A percentile compares a stretch with the other conserved stretches of the same genome.
Conservation (phyloP, 2,888 invertebrate species). For the Synanthedon formicaeformis region DNA sequence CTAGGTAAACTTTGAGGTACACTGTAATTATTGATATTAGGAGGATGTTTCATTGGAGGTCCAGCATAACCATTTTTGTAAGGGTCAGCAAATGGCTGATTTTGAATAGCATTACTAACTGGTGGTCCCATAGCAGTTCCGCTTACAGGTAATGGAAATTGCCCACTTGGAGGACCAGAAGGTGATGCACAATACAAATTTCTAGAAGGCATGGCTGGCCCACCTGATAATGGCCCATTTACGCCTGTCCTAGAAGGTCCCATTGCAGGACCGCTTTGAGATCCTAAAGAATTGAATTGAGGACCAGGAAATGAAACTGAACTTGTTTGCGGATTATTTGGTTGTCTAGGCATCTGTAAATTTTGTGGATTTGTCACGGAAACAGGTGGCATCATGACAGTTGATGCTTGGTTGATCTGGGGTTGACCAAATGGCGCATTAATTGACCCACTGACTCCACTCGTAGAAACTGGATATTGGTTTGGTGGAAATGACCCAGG, state of each 20-base stretch:
- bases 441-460: constrained; percentile 19
- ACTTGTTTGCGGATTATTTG: constrained; percentile 24
- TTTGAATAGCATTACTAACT: constrained; percentile 5
- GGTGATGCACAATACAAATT: constrained; percentile 1
- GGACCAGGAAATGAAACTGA: constrained; percentile 6
- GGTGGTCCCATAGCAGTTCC: constrained; percentile 5
- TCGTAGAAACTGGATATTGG: constrained; percentile 25
- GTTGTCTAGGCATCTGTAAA: constrained; percentile 26
- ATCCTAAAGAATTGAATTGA: constrained; percentile 8
- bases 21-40: constrained; percentile 4
- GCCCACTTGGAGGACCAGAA: constrained; percentile 5
- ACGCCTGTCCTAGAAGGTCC: constrained; percentile 11
- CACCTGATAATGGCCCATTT: constrained; percentile 3
- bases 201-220: constrained; percentile 11
- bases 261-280: constrained; percentile 9
- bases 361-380: constrained; percentile 29
- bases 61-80: constrained; percentile 23
- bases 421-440: constrained; percentile 15
- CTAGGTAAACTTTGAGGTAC: constrained; percentile 10
- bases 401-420: constrained; percentile 11
- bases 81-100: constrained; percentile 22
- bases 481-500: constrained; percentile 9
- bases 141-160: background rate
- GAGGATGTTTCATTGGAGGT: constrained; percentile 11
- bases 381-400: constrained; percentile 17